phyloP scores from a whole-genome alignment of 2,797 vertebrate species.

The Hozukius guyotensis region DNA sequence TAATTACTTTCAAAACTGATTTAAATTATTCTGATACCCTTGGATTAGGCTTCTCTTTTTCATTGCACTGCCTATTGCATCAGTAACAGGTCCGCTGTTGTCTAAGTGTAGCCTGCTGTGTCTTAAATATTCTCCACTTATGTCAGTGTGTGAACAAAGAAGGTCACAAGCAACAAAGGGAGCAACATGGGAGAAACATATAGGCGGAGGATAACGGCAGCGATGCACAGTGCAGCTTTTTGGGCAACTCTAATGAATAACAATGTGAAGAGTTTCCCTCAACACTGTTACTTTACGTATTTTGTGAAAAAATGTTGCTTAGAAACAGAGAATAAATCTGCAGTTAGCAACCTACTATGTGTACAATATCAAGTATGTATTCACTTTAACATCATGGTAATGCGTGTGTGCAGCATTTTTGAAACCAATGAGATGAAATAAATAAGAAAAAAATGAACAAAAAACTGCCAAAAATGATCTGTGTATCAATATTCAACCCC shows the following conservation, averaged over 20 bases:
- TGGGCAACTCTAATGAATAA: background rate
- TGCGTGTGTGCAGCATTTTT: background rate
- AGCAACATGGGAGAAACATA: background rate
- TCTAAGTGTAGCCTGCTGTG: background rate
- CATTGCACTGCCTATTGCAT: background rate
- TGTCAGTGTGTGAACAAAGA: constrained; percentile 1
- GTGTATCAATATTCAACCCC: background rate
- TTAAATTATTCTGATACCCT: background rate
- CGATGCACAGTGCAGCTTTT: constrained; percentile 29
- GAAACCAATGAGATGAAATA: background rate
- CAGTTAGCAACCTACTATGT: background rate
- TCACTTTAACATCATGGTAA: background rate
- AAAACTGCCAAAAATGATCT: background rate
- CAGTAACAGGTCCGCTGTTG: background rate
- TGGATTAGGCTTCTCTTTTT: background rate
- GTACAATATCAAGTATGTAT: background rate
- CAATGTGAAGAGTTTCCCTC: background rate
- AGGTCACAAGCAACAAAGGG: background rate
- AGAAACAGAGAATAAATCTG: background rate
- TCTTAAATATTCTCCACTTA: background rate
- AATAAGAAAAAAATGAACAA: background rate
- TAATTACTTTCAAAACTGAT: background rate
- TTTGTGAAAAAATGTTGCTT: background rate
- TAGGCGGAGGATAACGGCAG: background rate
- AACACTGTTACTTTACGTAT: background rate